phyloP scores from a whole-genome alignment of 1,140 invertebrate species.

The Drosophila pseudoananassae region DNA sequence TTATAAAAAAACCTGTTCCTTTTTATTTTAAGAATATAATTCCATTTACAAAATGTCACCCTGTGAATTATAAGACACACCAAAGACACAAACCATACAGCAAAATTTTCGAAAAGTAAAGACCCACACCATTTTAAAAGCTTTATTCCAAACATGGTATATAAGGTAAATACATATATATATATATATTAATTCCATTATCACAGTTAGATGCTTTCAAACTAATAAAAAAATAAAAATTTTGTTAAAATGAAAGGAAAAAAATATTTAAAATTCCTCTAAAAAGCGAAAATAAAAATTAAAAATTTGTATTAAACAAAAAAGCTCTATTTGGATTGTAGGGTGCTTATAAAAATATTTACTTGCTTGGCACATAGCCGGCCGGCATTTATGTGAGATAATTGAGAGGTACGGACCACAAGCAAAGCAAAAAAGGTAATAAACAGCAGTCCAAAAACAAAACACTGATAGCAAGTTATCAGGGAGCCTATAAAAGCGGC shows the following conservation, averaged over 20 bases:
- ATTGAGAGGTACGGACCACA: conserved; percentile 17
- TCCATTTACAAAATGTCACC: neutral
- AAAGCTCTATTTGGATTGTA: neutral
- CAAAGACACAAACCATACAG: conserved; percentile 4
- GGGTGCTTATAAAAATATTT: conserved; percentile 13
- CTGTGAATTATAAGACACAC: conserved; percentile 5
- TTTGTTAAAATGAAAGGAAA: neutral
- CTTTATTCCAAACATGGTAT: neutral
- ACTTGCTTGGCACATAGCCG: conserved; percentile 29
- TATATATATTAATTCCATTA: neutral
- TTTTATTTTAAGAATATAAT: conserved; percentile 3
- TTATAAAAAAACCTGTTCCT: neutral
- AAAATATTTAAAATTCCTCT: neutral
- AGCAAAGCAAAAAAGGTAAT: conserved; percentile 33
- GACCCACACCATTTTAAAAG: conserved; percentile 4
- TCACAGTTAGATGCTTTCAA: conserved; percentile 5
- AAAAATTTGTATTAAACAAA: neutral
- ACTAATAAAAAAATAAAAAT: neutral
- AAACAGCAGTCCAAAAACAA: conserved; percentile 32
- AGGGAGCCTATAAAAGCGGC: conserved; percentile 55
- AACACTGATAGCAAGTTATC: conserved; percentile 47
- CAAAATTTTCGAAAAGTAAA: neutral
- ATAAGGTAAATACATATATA: neutral
- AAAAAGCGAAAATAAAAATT: neutral
- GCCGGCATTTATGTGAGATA: conserved; percentile 45